phyloP scores from a whole-genome alignment of 2,113 vertebrate genomes.

The Malurus elegans region DNA sequence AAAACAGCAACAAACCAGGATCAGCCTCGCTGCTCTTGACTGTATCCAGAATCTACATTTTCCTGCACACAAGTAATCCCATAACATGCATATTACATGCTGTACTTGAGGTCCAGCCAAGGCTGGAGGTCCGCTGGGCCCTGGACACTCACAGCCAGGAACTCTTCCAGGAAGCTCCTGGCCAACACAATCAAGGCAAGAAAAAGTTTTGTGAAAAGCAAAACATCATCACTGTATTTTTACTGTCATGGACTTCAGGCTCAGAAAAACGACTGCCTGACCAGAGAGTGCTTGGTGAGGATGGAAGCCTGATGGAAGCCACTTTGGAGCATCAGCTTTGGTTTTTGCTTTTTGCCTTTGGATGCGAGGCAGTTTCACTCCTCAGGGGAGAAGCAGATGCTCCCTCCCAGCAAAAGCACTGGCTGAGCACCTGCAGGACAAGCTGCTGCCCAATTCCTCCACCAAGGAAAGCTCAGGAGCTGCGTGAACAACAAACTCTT shows the following conservation, averaged over 20 bases:
- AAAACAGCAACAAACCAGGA: neutral
- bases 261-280: neutral
- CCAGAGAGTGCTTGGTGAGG: neutral
- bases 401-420: neutral
- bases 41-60: conserved; percentile 26
- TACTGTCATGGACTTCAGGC: neutral
- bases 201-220: conserved; percentile 9
- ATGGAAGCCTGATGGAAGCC: neutral
- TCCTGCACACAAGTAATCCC: conserved; percentile 35
- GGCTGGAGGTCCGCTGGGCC: conserved; percentile 43
- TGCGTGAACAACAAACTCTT: neutral
- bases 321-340: neutral
- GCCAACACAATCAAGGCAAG: conserved; percentile 39
- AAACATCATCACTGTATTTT: neutral
- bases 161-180: neutral
- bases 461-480: neutral
- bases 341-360: neutral
- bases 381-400: neutral
- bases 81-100: neutral
- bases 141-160: neutral
- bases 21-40: neutral
- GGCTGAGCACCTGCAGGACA: neutral
- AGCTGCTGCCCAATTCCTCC: neutral
- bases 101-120: conserved; percentile 55
- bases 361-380: neutral